Conservation (phyloP, 2,797 vertebrate species). For the Pygocentrus nattereri region DNA sequence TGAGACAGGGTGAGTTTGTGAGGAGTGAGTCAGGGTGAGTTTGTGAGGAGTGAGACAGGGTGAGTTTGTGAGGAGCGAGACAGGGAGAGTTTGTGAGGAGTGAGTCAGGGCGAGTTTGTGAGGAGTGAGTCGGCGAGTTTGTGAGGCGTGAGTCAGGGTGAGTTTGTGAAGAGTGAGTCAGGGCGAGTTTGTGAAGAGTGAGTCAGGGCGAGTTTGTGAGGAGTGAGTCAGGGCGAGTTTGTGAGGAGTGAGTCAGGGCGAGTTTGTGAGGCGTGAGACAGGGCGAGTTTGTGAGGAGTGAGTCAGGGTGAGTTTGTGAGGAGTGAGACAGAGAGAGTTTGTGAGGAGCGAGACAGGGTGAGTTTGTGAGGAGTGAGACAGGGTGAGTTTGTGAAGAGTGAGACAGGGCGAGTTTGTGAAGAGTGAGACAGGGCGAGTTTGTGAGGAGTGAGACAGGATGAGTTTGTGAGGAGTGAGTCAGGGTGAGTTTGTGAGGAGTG, state of each 20-base stretch:
- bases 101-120: neutral
- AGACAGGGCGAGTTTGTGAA: too few species aligned
- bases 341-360: neutral
- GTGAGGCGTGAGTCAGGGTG: neutral
- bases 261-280: neutral
- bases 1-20: neutral
- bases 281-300: neutral
- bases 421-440: too few species aligned
- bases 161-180: neutral
- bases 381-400: too few species aligned
- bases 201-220: neutral
- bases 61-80: too few species aligned
- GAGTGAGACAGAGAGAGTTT: neutral
- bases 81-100: too few species aligned
- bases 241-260: neutral
- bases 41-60: neutral
- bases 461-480: too few species aligned
- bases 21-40: neutral
- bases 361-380: too few species aligned
- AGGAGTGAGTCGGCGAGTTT: too few species aligned
- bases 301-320: neutral
- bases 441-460: too few species aligned
- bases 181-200: neutral
- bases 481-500: too few species aligned
- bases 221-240: neutral